phyloP scores from a whole-genome alignment of 2,113 vertebrate genomes.

The Hippotragus niger region DNA sequence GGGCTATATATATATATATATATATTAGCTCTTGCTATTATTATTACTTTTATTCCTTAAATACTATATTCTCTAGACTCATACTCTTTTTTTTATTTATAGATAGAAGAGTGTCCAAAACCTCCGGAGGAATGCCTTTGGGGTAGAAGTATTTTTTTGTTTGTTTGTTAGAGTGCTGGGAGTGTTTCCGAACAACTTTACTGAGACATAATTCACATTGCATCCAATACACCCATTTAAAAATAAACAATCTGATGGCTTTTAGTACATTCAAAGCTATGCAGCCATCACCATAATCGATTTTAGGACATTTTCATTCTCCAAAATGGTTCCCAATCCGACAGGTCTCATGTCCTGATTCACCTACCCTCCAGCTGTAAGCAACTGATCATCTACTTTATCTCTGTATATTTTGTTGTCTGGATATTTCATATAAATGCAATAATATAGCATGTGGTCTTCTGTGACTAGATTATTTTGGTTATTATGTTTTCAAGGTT shows the following conservation, averaged over 20 bases:
- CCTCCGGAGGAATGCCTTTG: background rate
- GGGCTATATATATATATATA: background rate
- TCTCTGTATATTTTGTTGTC: background rate
- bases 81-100: background rate
- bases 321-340: background rate
- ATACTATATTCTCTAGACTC: background rate
- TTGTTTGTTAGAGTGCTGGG: background rate
- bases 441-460: background rate
- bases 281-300: background rate
- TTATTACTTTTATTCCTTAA: background rate
- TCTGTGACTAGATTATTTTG: background rate
- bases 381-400: background rate
- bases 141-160: background rate
- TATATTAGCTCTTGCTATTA: background rate
- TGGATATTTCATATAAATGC: background rate
- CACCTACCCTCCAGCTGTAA: background rate
- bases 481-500: background rate
- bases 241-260: background rate
- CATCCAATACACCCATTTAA: background rate
- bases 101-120: background rate
- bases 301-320: background rate
- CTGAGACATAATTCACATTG: background rate
- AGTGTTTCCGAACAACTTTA: background rate
- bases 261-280: background rate
- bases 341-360: background rate